Conservation (phyloP, 2,888 invertebrate species). For the Graphium colonna region DNA sequence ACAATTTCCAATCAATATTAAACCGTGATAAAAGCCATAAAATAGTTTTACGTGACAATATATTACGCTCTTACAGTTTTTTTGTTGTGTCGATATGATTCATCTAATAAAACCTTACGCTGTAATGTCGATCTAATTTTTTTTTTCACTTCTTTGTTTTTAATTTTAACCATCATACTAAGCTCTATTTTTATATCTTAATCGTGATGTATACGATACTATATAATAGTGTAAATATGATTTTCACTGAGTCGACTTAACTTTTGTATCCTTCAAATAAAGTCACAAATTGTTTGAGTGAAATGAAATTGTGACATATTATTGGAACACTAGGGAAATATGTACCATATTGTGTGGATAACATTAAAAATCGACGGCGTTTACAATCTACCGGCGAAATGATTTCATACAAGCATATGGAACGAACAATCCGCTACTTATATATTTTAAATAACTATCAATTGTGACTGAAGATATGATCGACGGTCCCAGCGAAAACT, state of each 20-base stretch:
- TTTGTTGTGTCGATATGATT: constrained; percentile 51
- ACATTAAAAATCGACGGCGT: too few relatives aligned
- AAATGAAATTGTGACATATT: too few relatives aligned
- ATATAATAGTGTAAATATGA: constrained; percentile 77
- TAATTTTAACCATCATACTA: constrained; percentile 69
- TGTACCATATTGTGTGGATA: too few relatives aligned
- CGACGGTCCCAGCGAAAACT: too few relatives aligned
- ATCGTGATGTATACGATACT: constrained; percentile 75
- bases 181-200: constrained; percentile 76
- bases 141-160: constrained; percentile 39
- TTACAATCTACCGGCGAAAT: constrained; percentile 31
- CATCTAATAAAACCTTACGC: constrained; percentile 67
- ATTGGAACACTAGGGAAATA: too few relatives aligned
- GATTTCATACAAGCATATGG: background rate
- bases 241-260: constrained; percentile 55
- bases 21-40: too few relatives aligned
- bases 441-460: constrained; percentile 17
- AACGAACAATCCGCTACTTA: constrained; percentile 14
- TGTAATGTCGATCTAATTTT: constrained; percentile 66
- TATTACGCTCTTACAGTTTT: constrained; percentile 70
- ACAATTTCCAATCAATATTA: too few relatives aligned
- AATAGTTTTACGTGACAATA: constrained; percentile 38
- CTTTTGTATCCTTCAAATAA: too few relatives aligned
- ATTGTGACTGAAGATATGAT: constrained; percentile 46
- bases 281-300: too few relatives aligned